Evolutionary conservation across 2,888 invertebrate genomes (phyloP).

Genomic region (Tholera decimalis): DNA sequence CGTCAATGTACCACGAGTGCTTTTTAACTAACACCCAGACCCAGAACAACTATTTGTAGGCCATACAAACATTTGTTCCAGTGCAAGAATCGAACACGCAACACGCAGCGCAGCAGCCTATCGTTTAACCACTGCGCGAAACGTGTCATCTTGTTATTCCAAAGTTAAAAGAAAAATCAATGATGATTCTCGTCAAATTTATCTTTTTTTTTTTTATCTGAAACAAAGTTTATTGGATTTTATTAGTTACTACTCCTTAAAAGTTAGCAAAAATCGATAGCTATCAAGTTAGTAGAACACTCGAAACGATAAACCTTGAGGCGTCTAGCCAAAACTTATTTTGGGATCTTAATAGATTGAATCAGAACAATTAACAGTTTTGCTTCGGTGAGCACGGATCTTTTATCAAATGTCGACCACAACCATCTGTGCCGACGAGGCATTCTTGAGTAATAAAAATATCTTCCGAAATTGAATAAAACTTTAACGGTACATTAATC

Average conservation of each 20-base stretch:
- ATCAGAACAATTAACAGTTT: constrained; percentile 60
- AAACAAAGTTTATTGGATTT: background rate
- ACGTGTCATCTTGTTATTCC: no score
- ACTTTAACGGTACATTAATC: background rate
- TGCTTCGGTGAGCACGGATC: constrained; percentile 21
- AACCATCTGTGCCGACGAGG: background rate
- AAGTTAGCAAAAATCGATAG: constrained; percentile 51
- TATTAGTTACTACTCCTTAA: constrained; percentile 30
- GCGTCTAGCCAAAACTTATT: constrained; percentile 50
- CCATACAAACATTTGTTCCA: no score
- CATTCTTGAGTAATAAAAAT: background rate
- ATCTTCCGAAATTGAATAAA: background rate
- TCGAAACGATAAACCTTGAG: constrained; percentile 46
- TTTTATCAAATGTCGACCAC: constrained; percentile 16
- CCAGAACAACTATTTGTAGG: no score
- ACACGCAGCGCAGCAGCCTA: no score
- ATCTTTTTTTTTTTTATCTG: no score
- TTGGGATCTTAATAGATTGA: constrained; percentile 52
- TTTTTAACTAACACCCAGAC: no score
- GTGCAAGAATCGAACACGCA: no score
- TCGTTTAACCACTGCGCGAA: no score
- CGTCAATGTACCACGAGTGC: no score
- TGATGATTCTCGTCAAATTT: background rate
- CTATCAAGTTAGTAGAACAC: constrained; percentile 32
- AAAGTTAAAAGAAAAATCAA: background rate